These are phyloP conservation scores for Acrossocheilus wenchowensis DNA, from an alignment of 2,797 vertebrate genomes.

Conservation along the genomic window DNA sequence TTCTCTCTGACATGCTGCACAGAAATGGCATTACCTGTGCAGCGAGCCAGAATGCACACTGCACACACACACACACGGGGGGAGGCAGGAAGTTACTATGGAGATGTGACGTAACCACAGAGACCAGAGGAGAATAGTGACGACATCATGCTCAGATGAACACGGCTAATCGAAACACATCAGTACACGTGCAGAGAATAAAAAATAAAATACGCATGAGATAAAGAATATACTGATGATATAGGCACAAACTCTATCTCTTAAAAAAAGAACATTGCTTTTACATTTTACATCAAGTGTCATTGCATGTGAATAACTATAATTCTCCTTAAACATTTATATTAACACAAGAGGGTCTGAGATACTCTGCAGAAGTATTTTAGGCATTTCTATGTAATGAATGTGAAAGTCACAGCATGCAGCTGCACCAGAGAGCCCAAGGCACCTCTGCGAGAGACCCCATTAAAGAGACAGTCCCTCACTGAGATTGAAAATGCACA, in stretches of 20 bases:
- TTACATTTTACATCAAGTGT: neutral
- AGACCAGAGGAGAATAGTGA: constrained; percentile 49
- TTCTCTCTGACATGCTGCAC: constrained; percentile 48
- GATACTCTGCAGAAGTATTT: neutral
- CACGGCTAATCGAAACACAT: constrained; percentile 37
- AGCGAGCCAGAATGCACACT: constrained; percentile 60
- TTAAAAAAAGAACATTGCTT: neutral
- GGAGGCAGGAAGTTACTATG: constrained; percentile 62
- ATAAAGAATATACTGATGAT: constrained; percentile 3
- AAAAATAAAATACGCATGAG: neutral
- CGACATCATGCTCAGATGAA: constrained; percentile 55
- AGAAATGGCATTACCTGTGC: constrained; percentile 58
- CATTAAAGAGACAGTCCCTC: constrained; percentile 10
- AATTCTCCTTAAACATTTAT: neutral
- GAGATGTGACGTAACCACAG: constrained; percentile 60
- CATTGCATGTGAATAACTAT: neutral
- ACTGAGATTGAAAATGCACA: constrained; percentile 5
- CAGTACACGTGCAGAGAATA: constrained; percentile 32
- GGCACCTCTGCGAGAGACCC: constrained; percentile 7
- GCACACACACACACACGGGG: neutral
- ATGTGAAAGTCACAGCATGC: constrained; percentile 26
- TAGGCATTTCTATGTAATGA: constrained; percentile 23
- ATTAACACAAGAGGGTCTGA: neutral
- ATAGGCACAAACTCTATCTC: neutral
- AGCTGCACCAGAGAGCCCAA: constrained; percentile 20